phyloP scores from a whole-genome alignment of 1,140 invertebrate species.

The Coenobita brevimanus region DNA sequence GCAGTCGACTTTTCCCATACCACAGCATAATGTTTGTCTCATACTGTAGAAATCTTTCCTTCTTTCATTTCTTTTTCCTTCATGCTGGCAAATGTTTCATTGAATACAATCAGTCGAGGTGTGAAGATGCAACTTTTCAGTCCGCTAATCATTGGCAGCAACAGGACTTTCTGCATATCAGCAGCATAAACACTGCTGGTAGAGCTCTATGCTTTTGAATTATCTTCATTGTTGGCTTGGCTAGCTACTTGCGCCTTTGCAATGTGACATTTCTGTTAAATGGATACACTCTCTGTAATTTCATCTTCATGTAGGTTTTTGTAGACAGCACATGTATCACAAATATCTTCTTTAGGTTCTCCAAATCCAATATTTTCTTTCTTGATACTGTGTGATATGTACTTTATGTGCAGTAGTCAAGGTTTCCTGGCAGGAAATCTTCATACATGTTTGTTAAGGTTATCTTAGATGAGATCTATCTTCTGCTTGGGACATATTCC shows the following conservation, averaged over 20 bases:
- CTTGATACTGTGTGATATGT: constrained; percentile 11
- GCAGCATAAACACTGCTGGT: constrained; percentile 45
- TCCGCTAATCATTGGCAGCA: constrained; percentile 42
- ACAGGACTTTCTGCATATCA: constrained; percentile 44
- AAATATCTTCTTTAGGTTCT: constrained; percentile 34
- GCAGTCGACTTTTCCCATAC: constrained; percentile 30
- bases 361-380: constrained; percentile 38
- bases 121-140: constrained; percentile 51
- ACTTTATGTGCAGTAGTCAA: constrained; percentile 27
- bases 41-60: constrained; percentile 39
- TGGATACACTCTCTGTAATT: constrained; percentile 29
- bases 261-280: neutral
- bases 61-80: constrained; percentile 24
- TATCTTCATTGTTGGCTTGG: constrained; percentile 30
- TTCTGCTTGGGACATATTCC: constrained; percentile 23
- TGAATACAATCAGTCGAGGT: constrained; percentile 39
- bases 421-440: neutral
- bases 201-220: constrained; percentile 28
- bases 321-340: constrained; percentile 30
- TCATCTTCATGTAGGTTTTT: constrained; percentile 35
- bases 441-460: constrained; percentile 29
- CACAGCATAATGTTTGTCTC: constrained; percentile 47
- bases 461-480: constrained; percentile 21
- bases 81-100: constrained; percentile 51
- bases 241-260: constrained; percentile 27